Percentiles rank a stretch among this genome's conserved stretches.
Conservation (phyloP, 2,797 vertebrate species). For the Lepus townsendii region DNA sequence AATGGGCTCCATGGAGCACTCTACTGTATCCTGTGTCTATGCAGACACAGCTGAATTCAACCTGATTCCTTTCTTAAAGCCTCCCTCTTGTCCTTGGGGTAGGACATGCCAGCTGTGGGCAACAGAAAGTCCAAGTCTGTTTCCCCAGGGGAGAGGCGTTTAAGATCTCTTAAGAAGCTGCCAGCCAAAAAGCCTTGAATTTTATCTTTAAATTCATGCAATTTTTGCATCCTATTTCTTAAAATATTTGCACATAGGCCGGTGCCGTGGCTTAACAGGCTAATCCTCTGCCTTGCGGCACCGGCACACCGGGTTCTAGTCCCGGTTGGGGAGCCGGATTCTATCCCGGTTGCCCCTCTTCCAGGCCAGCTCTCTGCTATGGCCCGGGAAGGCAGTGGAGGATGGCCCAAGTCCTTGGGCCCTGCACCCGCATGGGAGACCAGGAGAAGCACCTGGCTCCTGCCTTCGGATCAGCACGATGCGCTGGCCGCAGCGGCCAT, state of each 20-base stretch:
- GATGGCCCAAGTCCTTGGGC: too few relatives aligned
- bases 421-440: too few relatives aligned
- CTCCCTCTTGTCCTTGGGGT: background rate
- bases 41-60: background rate
- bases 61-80: background rate
- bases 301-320: too few relatives aligned
- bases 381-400: too few relatives aligned
- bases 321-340: too few relatives aligned
- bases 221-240: background rate
- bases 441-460: too few relatives aligned
- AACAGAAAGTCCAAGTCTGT: background rate
- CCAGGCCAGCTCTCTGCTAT: too few relatives aligned
- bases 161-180: background rate
- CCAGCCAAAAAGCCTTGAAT: background rate
- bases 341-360: too few relatives aligned
- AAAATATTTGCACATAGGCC: background rate
- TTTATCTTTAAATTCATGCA: slow-evolving; percentile 33
- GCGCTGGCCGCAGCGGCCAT: too few relatives aligned
- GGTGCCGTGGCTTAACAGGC: too few relatives aligned
- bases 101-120: background rate
- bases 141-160: background rate
- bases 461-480: too few relatives aligned
- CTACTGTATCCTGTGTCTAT: background rate
- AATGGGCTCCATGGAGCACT: background rate
- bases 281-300: too few relatives aligned